phyloP scores from a whole-genome alignment of 2,113 vertebrate species.

The Peromyscus californicus region DNA sequence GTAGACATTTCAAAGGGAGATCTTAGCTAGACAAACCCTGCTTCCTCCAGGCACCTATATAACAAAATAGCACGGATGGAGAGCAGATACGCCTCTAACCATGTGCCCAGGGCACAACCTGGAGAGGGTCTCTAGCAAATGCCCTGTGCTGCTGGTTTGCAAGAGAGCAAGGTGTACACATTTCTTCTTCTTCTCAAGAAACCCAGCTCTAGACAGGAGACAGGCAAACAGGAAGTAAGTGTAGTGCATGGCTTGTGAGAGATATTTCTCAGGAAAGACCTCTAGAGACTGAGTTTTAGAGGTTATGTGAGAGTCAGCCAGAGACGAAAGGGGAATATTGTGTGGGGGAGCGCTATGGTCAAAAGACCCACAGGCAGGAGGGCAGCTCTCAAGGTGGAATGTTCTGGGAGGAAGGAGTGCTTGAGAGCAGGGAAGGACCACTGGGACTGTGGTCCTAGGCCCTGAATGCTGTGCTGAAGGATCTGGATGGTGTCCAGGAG shows the following conservation, averaged over 20 bases:
- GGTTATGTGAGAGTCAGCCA: neutral
- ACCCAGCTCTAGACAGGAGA: neutral
- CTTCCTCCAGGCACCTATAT: neutral
- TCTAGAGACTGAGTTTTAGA: neutral
- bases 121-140: neutral
- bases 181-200: neutral
- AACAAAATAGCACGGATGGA: neutral
- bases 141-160: neutral
- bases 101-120: neutral
- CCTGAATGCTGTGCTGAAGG: neutral
- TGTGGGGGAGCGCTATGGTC: neutral
- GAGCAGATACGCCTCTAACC: neutral
- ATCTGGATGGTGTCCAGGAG: neutral
- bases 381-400: neutral
- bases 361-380: neutral
- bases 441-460: neutral
- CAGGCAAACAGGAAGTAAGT: neutral
- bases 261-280: neutral
- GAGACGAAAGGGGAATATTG: neutral
- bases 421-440: accelerated
- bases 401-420: neutral
- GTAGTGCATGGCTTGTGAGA: neutral
- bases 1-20: neutral
- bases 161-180: neutral
- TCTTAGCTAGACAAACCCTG: neutral